Evolutionary conservation across 2,797 vertebrate genomes (phyloP).

Genomic region (Microhierax caerulescens): DNA sequence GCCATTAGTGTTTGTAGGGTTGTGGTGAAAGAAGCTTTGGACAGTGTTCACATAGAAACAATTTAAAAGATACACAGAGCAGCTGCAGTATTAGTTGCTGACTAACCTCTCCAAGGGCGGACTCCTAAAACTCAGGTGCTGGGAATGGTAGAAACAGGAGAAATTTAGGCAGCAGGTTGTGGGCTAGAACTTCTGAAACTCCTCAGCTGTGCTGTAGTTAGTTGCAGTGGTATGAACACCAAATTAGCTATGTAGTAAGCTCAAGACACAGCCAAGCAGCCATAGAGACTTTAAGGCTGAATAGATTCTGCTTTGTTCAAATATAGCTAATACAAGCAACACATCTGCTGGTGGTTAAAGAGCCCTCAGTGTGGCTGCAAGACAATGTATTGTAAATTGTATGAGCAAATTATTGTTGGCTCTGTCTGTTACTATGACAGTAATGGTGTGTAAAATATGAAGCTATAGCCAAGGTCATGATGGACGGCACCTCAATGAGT

Average conservation of each 20-base stretch:
- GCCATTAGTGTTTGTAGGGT: neutral
- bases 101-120: neutral
- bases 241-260: conserved; percentile 18
- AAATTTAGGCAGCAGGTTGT: neutral
- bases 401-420: conserved; percentile 68
- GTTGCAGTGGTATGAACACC: conserved; percentile 1
- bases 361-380: conserved; percentile 66
- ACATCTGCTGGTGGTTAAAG: conserved; percentile 78
- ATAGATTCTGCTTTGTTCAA: conserved; percentile 68
- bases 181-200: conserved; percentile 34
- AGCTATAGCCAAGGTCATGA: conserved; percentile 53
- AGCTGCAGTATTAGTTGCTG: neutral
- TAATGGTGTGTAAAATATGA: conserved; percentile 64
- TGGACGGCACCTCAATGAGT: conserved; percentile 12
- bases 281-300: conserved; percentile 39
- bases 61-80: neutral
- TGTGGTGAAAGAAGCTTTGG: neutral
- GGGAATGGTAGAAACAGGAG: neutral
- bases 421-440: conserved; percentile 57
- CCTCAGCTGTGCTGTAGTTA: conserved; percentile 30
- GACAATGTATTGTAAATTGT: conserved; percentile 71
- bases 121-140: neutral
- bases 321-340: conserved; percentile 61
- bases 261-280: conserved; percentile 47
- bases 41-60: neutral